Evolutionary conservation across 2,888 invertebrate genomes (phyloP).

Genomic region (Synergus itoensis): DNA sequence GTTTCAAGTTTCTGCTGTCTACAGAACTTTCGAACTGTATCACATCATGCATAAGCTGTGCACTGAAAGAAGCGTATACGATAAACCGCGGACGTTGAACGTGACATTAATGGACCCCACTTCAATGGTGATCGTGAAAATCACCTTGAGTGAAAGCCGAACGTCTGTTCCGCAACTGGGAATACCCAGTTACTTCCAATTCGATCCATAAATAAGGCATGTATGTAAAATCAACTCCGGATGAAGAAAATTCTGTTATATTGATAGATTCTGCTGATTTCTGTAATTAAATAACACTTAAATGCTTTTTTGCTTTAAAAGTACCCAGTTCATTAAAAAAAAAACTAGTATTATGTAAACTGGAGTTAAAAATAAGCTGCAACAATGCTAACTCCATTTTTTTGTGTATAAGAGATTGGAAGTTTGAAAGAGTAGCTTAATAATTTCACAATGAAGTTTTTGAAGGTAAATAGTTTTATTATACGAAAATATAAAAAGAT

Average conservation of each 20-base stretch:
- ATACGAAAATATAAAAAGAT: background rate
- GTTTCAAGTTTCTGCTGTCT: background rate
- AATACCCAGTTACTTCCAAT: constrained; percentile 32
- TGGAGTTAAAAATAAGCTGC: too few species aligned
- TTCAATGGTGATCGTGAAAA: constrained; percentile 50
- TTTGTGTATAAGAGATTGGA: too few species aligned
- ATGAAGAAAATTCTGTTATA: background rate
- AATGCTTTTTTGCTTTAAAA: too few species aligned
- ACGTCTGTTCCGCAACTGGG: constrained; percentile 24
- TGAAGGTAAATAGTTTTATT: background rate
- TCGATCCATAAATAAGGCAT: background rate
- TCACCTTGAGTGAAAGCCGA: constrained; percentile 57
- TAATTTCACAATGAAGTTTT: too few species aligned
- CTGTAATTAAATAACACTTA: background rate
- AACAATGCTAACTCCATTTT: too few species aligned
- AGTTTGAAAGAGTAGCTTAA: too few species aligned
- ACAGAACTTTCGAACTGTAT: background rate
- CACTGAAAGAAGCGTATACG: background rate
- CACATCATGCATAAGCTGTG: background rate
- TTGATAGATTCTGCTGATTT: background rate
- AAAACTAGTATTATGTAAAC: too few species aligned
- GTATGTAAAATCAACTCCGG: constrained; percentile 4
- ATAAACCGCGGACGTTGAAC: constrained; percentile 53
- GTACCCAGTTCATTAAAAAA: too few species aligned
- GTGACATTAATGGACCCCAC: constrained; percentile 57